Evolutionary conservation across 2,888 invertebrate species (phyloP).

Genomic region (Pseudococcus viburni): DNA sequence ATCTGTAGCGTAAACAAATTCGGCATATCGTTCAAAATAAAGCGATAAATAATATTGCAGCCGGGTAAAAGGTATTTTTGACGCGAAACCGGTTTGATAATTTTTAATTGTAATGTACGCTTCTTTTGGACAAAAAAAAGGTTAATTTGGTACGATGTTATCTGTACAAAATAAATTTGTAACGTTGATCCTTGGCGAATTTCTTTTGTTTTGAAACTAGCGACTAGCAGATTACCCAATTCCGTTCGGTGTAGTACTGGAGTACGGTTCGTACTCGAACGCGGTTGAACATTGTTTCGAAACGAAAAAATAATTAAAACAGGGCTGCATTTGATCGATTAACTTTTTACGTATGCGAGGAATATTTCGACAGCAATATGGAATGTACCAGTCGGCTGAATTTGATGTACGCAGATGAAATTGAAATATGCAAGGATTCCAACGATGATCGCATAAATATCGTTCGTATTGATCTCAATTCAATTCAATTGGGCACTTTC

Average conservation of each 20-base stretch:
- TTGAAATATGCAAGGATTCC: too few relatives aligned
- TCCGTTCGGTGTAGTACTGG: too few relatives aligned
- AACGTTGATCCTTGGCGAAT: neutral
- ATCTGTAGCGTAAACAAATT: slow-evolving; percentile 52
- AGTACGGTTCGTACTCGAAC: neutral
- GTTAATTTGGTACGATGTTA: slow-evolving; percentile 6
- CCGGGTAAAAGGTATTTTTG: slow-evolving; percentile 10
- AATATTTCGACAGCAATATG: too few relatives aligned
- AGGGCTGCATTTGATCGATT: too few relatives aligned
- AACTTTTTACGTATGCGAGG: too few relatives aligned
- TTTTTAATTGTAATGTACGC: slow-evolving; percentile 47
- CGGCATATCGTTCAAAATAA: slow-evolving; percentile 52
- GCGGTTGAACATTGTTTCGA: neutral
- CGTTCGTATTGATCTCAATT: too few relatives aligned
- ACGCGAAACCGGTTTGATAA: slow-evolving; percentile 36
- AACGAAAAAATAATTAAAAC: too few relatives aligned
- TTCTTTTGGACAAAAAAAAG: slow-evolving; percentile 20
- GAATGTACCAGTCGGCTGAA: too few relatives aligned
- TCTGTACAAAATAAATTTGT: neutral
- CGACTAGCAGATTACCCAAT: neutral
- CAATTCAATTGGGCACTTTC: too few relatives aligned
- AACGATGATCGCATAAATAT: too few relatives aligned
- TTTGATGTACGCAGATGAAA: too few relatives aligned
- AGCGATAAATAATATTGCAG: slow-evolving; percentile 42
- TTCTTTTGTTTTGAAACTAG: slow-evolving; percentile 4